Conservation (phyloP, 92 coral and sea anemone species). For the Porites lobata region DNA sequence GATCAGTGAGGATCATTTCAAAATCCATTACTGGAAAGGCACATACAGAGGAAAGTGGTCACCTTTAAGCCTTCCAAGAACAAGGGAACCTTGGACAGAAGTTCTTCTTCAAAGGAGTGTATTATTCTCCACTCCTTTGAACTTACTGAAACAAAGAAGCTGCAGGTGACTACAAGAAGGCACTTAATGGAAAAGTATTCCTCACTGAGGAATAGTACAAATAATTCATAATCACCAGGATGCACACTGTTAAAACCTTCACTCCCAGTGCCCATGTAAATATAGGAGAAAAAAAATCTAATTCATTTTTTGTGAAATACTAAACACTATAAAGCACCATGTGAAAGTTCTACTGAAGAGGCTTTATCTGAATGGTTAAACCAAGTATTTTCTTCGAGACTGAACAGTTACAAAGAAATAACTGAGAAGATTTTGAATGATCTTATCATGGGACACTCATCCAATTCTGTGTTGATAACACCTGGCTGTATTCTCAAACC, state of each 20-base stretch:
- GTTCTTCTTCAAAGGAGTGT: constrained; percentile 54
- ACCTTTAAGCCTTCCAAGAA: constrained; percentile 40
- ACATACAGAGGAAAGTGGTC: constrained; percentile 64
- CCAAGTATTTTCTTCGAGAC: no score
- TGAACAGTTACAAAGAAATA: no score
- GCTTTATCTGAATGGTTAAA: no score
- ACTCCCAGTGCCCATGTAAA: background rate
- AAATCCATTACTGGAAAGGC: constrained; percentile 73
- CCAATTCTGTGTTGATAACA: no score
- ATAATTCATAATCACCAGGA: background rate
- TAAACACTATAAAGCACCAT: no score
- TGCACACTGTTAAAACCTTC: background rate
- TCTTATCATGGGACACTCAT: no score
- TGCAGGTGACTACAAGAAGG: constrained; percentile 43
- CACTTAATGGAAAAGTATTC: constrained; percentile 53
- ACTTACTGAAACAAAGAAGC: constrained; percentile 38
- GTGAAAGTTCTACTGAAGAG: no score
- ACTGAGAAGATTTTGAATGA: no score
- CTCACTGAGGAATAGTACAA: constrained; percentile 12
- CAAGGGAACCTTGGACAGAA: constrained; percentile 62
- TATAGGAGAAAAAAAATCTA: no score
- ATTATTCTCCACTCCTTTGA: constrained; percentile 60
- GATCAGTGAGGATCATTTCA: constrained; percentile 36
- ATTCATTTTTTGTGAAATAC: no score
- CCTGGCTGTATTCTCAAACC: no score